Percentiles rank a stretch among this genome's conserved stretches.
phyloP scores from a whole-genome alignment of 53 echinoderm and acorn worm species.

The Antedon mediterranea region DNA sequence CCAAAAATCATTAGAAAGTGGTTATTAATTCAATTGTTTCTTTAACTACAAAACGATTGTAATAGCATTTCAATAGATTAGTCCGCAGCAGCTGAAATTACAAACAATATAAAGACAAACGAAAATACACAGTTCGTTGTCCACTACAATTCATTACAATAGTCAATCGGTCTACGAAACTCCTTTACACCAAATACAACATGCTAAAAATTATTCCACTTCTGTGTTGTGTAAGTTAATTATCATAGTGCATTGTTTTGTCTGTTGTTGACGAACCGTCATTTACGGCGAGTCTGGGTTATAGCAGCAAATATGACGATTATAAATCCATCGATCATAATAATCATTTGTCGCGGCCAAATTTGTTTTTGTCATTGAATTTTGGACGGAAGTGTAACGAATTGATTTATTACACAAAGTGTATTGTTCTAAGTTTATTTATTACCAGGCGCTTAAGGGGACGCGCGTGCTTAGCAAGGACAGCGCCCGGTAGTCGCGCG shows the following conservation, averaged over 20 bases:
- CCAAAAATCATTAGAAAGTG: too few species aligned
- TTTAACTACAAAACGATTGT: neutral
- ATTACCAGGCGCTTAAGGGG: neutral
- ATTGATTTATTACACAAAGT: neutral
- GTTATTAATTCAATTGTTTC: neutral
- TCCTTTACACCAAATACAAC: neutral
- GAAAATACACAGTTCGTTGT: neutral
- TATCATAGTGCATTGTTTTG: too few species aligned
- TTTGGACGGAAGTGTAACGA: neutral
- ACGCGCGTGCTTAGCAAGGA: neutral
- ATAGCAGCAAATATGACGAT: neutral
- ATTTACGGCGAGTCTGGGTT: neutral
- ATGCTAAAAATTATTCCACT: neutral
- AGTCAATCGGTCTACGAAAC: neutral
- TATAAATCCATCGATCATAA: neutral
- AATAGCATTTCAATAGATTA: neutral
- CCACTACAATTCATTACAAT: neutral
- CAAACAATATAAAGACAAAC: neutral
- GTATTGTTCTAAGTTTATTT: neutral
- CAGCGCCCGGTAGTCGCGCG: neutral
- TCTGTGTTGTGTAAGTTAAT: neutral
- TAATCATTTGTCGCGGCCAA: neutral
- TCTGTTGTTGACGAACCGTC: too few species aligned
- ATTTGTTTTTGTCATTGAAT: neutral
- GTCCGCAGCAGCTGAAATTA: neutral